A percentile compares a stretch with the other conserved stretches of the same genome.
Conservation (phyloP, 2,888 invertebrate species). For the Cantharis flavilabris region DNA sequence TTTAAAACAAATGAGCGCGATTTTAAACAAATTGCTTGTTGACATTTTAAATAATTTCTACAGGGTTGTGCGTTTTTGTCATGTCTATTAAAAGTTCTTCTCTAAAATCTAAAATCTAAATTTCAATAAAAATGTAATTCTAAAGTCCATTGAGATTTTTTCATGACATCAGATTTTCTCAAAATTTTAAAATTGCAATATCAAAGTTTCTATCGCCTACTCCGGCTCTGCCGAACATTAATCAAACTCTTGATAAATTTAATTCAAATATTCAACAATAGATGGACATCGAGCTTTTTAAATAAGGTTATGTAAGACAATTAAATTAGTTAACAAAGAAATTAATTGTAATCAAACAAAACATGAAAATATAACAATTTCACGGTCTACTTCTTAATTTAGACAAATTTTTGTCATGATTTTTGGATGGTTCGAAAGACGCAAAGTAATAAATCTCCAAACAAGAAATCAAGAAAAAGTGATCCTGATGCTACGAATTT, state of each 20-base stretch:
- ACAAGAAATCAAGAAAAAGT: conserved; percentile 66
- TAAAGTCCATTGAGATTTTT: too few species aligned
- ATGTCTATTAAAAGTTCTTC: background rate
- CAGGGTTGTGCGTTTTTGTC: background rate
- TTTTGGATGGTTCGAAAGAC: conserved; percentile 68
- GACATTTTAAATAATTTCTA: background rate
- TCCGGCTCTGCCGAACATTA: background rate
- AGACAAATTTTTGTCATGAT: conserved; percentile 37
- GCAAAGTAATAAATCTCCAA: conserved; percentile 65
- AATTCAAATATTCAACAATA: background rate
- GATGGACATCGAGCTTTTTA: background rate
- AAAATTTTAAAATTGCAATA: too few species aligned
- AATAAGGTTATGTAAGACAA: background rate
- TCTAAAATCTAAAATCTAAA: too few species aligned
- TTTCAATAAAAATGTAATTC: too few species aligned
- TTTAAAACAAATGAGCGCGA: background rate
- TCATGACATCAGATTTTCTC: too few species aligned
- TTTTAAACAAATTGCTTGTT: background rate
- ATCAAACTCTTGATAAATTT: background rate
- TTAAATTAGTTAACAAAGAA: background rate
- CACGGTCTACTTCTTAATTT: conserved; percentile 7
- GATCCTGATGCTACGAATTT: conserved; percentile 66
- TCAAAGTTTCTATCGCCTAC: too few species aligned
- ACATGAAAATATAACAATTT: background rate
- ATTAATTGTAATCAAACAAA: background rate